Evolutionary conservation across 2,797 vertebrate species (phyloP), one percentile per base, ranked within the genome.

Genomic region (Gadopsis marmoratus): DNA sequence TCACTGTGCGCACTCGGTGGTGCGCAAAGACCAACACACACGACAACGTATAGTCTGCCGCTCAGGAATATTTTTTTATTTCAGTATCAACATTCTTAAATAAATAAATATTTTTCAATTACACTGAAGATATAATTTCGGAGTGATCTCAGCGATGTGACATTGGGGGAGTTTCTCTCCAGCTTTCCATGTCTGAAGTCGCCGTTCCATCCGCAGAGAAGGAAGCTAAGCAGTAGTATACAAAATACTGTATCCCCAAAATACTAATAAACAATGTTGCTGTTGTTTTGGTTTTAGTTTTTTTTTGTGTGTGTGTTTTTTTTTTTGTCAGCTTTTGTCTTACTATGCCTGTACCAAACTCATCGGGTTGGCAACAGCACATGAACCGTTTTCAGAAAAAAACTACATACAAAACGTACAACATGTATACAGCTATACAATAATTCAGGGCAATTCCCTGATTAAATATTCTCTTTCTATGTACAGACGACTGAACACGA

Each of bases 31-130:
- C 45, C 67, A 79, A 70, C 43, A 70, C 29, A 87, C 73, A 88
- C 33, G 51, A 92, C 83, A 87, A 87, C 31, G 50, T n/a, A n/a
- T 19, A 59, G 61, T 60, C 19, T 87, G 79, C 84, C 55, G 88
- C 88, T 95, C 93, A 93, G 95, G 94, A 95, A 95, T 95, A 95
- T n/a, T n/a, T 91, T 93, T 90, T 96, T 95, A 95, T 96, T 96
- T 91, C 92, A 91, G 90, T 93, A 92, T 95, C 91, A 94, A 94
- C 90, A 92, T 94, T 95, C 95, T 97, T 97, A 97, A 97, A 97
- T 99, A 99, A 99, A 99, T 99, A 99, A 99, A 99, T 99, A 99
- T 96, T 90, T 90, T 95, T 96, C 94, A 94, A 92, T 88, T 86
- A 94, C 95, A 95, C 91, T 94, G 95, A 96, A 86, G 76, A 86